Base-by-base conservation (phyloP, 2,888 invertebrate species). In the Entomobrya multifasciata region DNA sequence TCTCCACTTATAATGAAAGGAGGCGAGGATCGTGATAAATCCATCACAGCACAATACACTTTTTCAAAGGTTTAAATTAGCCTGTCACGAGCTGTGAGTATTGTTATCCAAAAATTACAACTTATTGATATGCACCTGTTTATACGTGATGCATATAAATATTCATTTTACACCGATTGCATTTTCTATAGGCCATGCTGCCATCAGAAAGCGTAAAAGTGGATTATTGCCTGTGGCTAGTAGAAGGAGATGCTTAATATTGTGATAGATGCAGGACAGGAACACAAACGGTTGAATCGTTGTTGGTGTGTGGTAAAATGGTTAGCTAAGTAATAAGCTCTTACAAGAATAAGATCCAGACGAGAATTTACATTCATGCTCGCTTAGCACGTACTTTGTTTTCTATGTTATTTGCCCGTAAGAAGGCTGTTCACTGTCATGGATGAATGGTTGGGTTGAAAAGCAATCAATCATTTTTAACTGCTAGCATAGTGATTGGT, bases 401-500 rank as follows among this genome's bases (percentile, higher is more conserved):
- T n/a, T n/a, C n/a, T 4, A 36, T 36, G 36, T 36, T 36, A 36
- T 36, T 36, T 36, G 4, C 8, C 36, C 5, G 4, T 36, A 13
- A 20, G 36, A 47, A 25, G 22, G 36, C 36, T 8, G 36, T 30
- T 41, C 13, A 47, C 74, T 36, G 74, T 65, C 65, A 83, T 30
- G 83, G 52, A 41, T 83, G 83, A 17, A 84, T 86, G 62, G 55
- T n/a, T n/a, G n/a, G n/a, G n/a, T n/a, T n/a, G n/a, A n/a, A n/a
- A n/a, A 79, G 79, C 72, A 86, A 86, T 86, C 85, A 86, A 86
- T 86, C 85, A 86, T 62, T 86, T 55, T 79, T 76, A 79, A 86
- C 55, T 79, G 60, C 85, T 36, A 72, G 85, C 30, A 8, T 22
- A 44, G 85, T 62, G 27, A 86, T 86, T 86, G 84, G 84, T 84